Evolutionary conservation across 2,797 vertebrate species (phyloP).

Genomic region (Amniataba percoides): DNA sequence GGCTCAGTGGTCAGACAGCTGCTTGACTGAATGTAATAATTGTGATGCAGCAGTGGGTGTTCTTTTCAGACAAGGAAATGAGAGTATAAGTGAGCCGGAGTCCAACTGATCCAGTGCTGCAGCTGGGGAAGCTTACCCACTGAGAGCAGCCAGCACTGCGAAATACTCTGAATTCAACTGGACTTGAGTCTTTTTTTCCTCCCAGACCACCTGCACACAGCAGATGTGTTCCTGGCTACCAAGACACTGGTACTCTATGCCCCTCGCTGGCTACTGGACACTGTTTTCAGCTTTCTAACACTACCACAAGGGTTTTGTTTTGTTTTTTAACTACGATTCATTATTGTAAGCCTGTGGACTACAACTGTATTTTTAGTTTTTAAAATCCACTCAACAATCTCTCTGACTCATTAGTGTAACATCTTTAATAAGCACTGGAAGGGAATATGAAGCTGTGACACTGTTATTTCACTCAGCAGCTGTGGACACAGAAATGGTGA

Average conservation of each 20-base stretch:
- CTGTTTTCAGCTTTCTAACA: slow-evolving; percentile 10
- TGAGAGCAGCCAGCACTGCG: slow-evolving; percentile 23
- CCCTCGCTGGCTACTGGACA: slow-evolving; percentile 20
- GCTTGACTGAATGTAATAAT: slow-evolving; percentile 54
- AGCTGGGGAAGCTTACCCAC: slow-evolving; percentile 50
- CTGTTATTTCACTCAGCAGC: neutral
- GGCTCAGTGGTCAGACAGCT: slow-evolving; percentile 29
- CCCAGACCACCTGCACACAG: slow-evolving; percentile 68
- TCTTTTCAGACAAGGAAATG: slow-evolving; percentile 60
- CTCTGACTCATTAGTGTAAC: neutral
- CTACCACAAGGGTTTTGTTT: neutral
- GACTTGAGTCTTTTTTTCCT: slow-evolving; percentile 13
- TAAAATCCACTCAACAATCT: neutral
- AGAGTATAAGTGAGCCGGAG: slow-evolving; percentile 48
- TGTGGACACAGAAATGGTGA: neutral
- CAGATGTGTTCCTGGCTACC: slow-evolving; percentile 61
- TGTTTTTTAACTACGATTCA: neutral
- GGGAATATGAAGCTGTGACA: slow-evolving; percentile 1
- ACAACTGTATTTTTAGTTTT: neutral
- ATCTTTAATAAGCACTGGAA: neutral
- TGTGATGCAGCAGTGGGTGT: slow-evolving; percentile 54
- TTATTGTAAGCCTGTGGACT: neutral
- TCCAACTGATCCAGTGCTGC: slow-evolving; percentile 55
- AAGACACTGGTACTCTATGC: slow-evolving; percentile 43
- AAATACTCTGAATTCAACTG: slow-evolving; percentile 49